Evolutionary conservation across 2,113 vertebrate genomes (phyloP).

Genomic region (Salvelinus namaycush): DNA sequence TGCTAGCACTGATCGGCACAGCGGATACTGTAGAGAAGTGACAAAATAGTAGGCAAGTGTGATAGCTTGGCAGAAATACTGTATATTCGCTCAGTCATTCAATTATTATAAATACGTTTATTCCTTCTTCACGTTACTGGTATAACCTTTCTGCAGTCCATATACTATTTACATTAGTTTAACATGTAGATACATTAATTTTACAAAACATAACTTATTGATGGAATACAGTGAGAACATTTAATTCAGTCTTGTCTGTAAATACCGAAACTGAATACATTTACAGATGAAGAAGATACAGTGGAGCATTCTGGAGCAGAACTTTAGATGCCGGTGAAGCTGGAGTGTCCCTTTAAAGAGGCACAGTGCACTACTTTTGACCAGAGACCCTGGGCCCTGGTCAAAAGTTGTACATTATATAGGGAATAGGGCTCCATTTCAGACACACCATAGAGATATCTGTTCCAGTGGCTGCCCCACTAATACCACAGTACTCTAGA

Average conservation of each 20-base stretch:
- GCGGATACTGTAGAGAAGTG: constrained; percentile 29
- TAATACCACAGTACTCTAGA: not conserved
- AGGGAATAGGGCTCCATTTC: no score
- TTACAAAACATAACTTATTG: constrained; percentile 73
- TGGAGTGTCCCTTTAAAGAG: constrained; percentile 15
- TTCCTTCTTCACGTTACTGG: constrained; percentile 54
- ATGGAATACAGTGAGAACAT: constrained; percentile 56
- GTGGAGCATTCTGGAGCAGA: constrained; percentile 1
- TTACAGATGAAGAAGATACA: constrained; percentile 26
- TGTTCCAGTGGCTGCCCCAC: not conserved
- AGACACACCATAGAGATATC: no score
- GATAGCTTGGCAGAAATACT: constrained; percentile 32
- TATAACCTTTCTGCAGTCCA: constrained; percentile 53
- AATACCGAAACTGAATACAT: constrained; percentile 29
- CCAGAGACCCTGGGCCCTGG: no score
- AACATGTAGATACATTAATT: constrained; percentile 27
- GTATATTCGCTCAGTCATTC: constrained; percentile 31
- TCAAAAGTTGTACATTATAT: no score
- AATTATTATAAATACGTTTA: constrained; percentile 58
- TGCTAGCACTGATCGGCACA: constrained; percentile 21
- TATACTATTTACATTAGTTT: constrained; percentile 57
- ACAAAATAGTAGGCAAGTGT: constrained; percentile 34
- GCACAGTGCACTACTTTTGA: not conserved
- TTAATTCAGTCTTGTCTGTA: constrained; percentile 41
- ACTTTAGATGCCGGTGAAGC: not conserved